Evolutionary conservation across 2,888 invertebrate species (phyloP).

Genomic region (Rhaphigaster nebulosa): DNA sequence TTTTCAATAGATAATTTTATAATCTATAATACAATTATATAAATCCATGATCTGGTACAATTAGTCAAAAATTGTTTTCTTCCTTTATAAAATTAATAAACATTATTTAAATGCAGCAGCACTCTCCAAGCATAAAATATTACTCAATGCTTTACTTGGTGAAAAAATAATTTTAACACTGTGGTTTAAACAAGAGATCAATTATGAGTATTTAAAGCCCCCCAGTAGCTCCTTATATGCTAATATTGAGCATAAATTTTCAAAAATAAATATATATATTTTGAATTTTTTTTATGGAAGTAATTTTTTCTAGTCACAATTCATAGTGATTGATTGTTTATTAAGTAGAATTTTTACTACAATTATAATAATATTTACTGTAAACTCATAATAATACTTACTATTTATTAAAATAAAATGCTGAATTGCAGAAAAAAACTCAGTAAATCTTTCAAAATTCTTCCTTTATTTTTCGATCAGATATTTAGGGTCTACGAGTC

Average conservation of each 20-base stretch:
- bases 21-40: not conserved
- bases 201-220: not conserved
- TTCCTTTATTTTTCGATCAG: too few relatives aligned
- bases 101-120: not conserved
- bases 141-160: not conserved
- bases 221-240: not conserved
- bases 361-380: not conserved
- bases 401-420: too few relatives aligned
- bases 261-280: not conserved
- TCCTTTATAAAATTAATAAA: not conserved
- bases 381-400: not conserved
- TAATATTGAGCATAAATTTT: not conserved
- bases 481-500: too few relatives aligned
- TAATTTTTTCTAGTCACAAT: not conserved
- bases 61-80: not conserved
- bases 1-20: not conserved
- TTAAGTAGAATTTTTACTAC: not conserved
- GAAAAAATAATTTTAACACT: not conserved
- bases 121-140: not conserved
- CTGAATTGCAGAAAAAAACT: too few relatives aligned
- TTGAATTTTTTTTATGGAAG: not conserved
- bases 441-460: too few relatives aligned
- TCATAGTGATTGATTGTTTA: not conserved
- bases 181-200: not conserved
- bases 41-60: not conserved